Evolutionary conservation across 2,113 vertebrate genomes (phyloP).

Genomic region (Bufo gargarizans): DNA sequence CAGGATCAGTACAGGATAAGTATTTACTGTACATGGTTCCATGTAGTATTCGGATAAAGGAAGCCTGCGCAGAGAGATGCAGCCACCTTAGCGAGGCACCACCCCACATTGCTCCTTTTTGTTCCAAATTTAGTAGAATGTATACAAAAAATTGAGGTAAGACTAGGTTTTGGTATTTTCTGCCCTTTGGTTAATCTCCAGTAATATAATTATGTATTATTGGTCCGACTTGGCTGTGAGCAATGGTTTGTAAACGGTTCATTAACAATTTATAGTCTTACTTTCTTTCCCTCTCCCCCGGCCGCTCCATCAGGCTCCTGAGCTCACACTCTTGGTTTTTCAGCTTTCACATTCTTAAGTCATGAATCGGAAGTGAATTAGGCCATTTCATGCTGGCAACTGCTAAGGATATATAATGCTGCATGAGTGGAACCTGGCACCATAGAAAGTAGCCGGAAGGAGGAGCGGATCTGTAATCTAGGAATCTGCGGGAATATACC

Average conservation of each 20-base stretch:
- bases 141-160: no score
- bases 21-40: no score
- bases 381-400: not conserved
- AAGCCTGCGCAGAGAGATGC: no score
- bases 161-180: no score
- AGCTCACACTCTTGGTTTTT: not conserved
- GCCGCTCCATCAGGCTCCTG: not conserved
- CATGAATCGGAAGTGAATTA: conserved; percentile 17
- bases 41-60: no score
- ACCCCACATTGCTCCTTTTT: no score
- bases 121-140: no score
- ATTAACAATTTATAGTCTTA: not conserved
- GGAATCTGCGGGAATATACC: not conserved
- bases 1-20: no score
- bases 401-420: not conserved
- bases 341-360: not conserved
- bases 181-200: no score
- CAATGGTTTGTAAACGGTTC: not conserved
- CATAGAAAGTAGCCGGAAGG: not conserved
- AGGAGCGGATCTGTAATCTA: not conserved
- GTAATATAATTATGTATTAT: no score
- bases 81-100: no score
- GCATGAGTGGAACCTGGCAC: not conserved
- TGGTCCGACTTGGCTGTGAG: no score
- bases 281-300: not conserved